Base-by-base conservation (phyloP, 1,140 invertebrate genomes). In the Heliconius eleuchia region DNA sequence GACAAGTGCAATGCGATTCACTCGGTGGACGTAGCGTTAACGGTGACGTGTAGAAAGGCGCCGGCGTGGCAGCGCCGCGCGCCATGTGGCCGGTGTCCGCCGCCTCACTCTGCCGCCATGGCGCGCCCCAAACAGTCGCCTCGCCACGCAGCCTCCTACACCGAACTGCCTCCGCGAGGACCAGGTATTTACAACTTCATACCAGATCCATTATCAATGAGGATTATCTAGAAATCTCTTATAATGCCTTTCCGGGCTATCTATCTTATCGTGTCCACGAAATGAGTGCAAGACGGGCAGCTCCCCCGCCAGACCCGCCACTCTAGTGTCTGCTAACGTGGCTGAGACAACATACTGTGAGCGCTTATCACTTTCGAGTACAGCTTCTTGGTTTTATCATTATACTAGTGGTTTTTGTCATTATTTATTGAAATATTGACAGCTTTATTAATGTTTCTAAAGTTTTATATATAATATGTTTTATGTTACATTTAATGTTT, bases 61-160 rank as follows among this genome's bases (percentile, higher is more conserved):
- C 76, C 80, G 84, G 84, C 83, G 86, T 87, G 88, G 85, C 85
- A 84, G 83, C 66, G 82, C 42, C 1, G 42, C 42, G 72, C 42
- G 80, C 73, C 76, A 76, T 80, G 82, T 82, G 79, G 83, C 78
- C 86, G 76, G 34, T 37, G 55, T 71, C 42, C 80, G 4, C 80
- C 86, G 83, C 90, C 84, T 87, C 92, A 93, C 89, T 92, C 88
- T 86, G 87, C 83, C 85, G 83, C 84, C 87, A 93, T 93, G 90
- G 91, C 91, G 87, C 92, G 91, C 80, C 90, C 88, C 37, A 91
- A 87, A 85, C 92, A 92, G 90, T 88, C 91, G 91, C 84, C 90
- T 81, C 91, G 92, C 27, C 89, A 92, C 91, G 85, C 87, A 81
- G 87, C 88, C 57, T 91, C 92, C 76, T 83, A 86, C 86, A 84